Conservation (phyloP, 2,888 invertebrate species). For the Sialis fuliginosa region DNA sequence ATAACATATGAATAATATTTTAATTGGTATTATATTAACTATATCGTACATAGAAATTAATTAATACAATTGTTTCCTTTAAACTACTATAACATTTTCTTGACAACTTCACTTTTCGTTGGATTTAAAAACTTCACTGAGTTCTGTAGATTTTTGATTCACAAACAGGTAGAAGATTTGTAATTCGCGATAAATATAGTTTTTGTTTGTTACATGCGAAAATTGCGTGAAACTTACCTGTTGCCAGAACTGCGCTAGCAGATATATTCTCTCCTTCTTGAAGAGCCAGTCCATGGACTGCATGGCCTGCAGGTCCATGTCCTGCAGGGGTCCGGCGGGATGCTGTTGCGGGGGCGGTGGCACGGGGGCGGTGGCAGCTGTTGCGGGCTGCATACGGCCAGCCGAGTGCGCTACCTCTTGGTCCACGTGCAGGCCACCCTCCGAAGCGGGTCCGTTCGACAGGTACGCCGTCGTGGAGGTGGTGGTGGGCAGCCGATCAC, state of each 20-base stretch:
- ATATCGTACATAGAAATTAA: no score
- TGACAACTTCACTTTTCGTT: no score
- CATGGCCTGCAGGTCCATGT: conserved; percentile 86
- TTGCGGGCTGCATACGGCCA: conserved; percentile 56
- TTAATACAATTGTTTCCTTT: no score
- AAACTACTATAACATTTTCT: no score
- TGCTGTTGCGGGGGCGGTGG: conserved; percentile 39
- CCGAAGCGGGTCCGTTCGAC: conserved; percentile 4
- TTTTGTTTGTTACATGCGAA: no score
- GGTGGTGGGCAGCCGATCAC: background rate
- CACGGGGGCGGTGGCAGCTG: conserved; percentile 40
- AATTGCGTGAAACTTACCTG: conserved; percentile 47
- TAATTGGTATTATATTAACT: no score
- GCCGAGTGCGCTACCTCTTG: conserved; percentile 8
- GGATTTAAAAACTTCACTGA: no score
- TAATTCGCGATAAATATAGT: no score
- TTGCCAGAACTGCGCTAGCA: conserved; percentile 91
- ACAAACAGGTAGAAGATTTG: no score
- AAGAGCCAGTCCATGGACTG: conserved; percentile 94
- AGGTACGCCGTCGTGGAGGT: conserved; percentile 5
- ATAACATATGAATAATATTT: no score
- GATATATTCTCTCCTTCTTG: conserved; percentile 88
- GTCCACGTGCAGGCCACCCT: background rate
- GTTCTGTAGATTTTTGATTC: no score
- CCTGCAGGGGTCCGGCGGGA: conserved; percentile 54